Evolutionary conservation across 2,888 invertebrate genomes (phyloP).

Genomic region (Eristalinus sepulchralis): DNA sequence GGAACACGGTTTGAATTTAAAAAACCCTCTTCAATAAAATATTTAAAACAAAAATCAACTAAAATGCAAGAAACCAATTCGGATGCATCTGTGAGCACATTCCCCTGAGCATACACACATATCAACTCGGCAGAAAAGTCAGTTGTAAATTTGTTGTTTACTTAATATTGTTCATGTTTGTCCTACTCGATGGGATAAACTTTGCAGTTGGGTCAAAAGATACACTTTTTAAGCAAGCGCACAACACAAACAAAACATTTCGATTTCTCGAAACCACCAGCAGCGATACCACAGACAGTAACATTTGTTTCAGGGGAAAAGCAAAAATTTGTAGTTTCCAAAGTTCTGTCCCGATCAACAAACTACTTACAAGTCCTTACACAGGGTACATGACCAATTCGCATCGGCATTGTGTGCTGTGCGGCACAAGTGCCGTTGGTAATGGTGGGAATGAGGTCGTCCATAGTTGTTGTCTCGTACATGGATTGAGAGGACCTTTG

Average conservation of each 20-base stretch:
- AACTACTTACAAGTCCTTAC: conserved; percentile 71
- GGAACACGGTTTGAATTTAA: too few relatives aligned
- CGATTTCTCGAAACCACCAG: conserved; percentile 52
- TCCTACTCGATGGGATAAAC: conserved; percentile 63
- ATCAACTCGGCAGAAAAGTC: conserved; percentile 65
- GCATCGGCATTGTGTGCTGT: conserved; percentile 62
- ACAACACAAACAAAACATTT: conserved; percentile 61
- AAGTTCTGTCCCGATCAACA: conserved; percentile 69
- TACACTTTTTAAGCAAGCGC: conserved; percentile 47
- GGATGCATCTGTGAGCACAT: not conserved
- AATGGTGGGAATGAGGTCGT: conserved; percentile 64
- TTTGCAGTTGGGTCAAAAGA: conserved; percentile 63
- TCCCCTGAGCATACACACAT: conserved; percentile 14
- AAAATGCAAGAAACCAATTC: too few relatives aligned
- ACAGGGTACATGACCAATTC: conserved; percentile 67
- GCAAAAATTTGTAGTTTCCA: conserved; percentile 56
- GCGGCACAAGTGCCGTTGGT: conserved; percentile 64
- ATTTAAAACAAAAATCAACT: too few relatives aligned
- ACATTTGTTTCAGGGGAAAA: conserved; percentile 62
- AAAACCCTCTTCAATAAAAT: too few relatives aligned
- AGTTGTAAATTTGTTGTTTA: conserved; percentile 71
- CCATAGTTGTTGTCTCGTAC: conserved; percentile 47
- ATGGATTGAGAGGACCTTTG: conserved; percentile 7
- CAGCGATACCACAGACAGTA: conserved; percentile 52
- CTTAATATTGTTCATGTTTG: conserved; percentile 67